Base-by-base conservation (phyloP, 2,888 invertebrate genomes). In the Acrobasis suavella region DNA sequence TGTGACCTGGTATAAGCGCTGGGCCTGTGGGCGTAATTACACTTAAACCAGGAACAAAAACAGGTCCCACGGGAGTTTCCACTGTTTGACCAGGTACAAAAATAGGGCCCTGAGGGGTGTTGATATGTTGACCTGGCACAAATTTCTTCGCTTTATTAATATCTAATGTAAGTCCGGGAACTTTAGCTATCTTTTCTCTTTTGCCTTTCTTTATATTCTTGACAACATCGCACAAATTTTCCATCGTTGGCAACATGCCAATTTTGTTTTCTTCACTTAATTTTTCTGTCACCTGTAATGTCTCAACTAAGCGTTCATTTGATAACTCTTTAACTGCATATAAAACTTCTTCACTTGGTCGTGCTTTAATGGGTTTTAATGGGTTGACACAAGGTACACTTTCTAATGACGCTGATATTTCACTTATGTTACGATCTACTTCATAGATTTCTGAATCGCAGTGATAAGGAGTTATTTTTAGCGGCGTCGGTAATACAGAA, bases 71-170 rank as follows among this genome's bases (percentile, higher is more conserved):
- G 56, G 95, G 94, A 3, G 95, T 96, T 70, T 94, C 93, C 9
- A 96, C 88, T 0, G 96, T 95, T 83, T 96, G 96, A 5, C 96
- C 96, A 0, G 96, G 96, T 14, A 96, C 94, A 77, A 96, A 96
- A 54, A 95, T 85, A 42, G 94, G 93, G 2, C 96, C 96, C 63
- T 93, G 93, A 58, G 95, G 95, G 0, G 96, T 96, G 67, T 94
- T 94, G 1, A 96, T 86, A 72, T 95, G 94, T 86, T 96, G 96
- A 0, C 96, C 96, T 1, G 95, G 93, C 55, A 96, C 83, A 80
- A 96, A 96, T 71, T 93, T 94, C 75, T 93, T 93, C 2, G 95
- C 95, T 74, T 95, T 95, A 60, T 95, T 94, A 63, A 95, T 94
- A 64, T 95, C 93, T 62, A 96, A 78, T 49, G 92, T 93, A 16